These are phyloP conservation scores for Patella caerulea DNA, from an alignment of 2,888 invertebrate species.

Conservation along the genomic window DNA sequence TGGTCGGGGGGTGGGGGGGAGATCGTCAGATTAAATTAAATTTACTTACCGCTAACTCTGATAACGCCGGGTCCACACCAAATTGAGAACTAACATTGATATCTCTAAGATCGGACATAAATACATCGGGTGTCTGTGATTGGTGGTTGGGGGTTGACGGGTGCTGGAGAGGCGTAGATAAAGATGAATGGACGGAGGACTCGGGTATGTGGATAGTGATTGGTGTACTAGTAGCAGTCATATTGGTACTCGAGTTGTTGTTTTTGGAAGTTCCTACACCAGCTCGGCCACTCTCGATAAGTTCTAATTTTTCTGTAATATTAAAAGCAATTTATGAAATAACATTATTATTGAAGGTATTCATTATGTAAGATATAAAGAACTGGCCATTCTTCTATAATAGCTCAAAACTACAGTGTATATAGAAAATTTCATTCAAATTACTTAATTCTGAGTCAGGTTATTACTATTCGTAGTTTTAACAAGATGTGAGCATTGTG, in stretches of 20 bases:
- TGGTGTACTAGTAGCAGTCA: not conserved
- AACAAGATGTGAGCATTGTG: no score
- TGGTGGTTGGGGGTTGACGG: not conserved
- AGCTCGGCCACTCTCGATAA: not conserved
- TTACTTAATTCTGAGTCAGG: no score
- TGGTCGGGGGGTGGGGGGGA: no score
- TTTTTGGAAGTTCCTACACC: not conserved
- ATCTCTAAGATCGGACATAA: not conserved
- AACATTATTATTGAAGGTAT: no score
- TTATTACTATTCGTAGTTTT: no score
- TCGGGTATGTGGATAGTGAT: not conserved
- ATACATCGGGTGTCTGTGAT: not conserved
- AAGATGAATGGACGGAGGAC: not conserved
- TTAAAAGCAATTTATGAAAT: not conserved
- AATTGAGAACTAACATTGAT: constrained; percentile 4
- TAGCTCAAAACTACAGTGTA: no score
- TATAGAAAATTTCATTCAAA: no score
- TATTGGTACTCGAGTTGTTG: not conserved
- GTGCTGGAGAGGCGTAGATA: not conserved
- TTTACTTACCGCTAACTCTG: not conserved
- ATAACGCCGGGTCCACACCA: not conserved
- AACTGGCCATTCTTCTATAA: no score
- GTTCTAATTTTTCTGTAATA: not conserved
- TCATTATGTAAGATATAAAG: no score
- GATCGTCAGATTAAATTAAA: no score